Percentiles rank a stretch among this genome's conserved stretches.
phyloP scores from a whole-genome alignment of 2,797 vertebrate species.

The Cyclura pinguis region DNA sequence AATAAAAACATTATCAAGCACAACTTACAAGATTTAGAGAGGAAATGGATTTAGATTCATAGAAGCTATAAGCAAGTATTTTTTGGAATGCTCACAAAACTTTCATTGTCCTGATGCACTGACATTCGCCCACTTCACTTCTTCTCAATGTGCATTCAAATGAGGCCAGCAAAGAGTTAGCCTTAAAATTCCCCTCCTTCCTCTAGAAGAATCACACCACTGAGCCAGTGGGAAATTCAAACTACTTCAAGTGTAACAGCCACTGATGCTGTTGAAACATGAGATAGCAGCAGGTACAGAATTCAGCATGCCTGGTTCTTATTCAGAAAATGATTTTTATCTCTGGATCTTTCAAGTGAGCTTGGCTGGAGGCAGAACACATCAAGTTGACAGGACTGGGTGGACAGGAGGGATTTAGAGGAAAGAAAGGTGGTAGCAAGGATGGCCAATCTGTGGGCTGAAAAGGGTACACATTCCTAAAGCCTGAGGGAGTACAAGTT shows the following conservation, averaged over 20 bases:
- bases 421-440: not conserved
- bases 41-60: not conserved
- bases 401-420: not conserved
- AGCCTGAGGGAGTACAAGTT: not conserved
- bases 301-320: not conserved
- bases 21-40: not conserved
- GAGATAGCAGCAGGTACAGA: constrained; percentile 4
- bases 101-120: not conserved
- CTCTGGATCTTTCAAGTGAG: not conserved
- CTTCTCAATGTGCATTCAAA: constrained; percentile 6
- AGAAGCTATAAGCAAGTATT: not conserved
- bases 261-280: constrained; percentile 17
- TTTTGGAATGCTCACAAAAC: not conserved
- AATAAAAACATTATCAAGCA: not conserved
- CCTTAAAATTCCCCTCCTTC: not conserved
- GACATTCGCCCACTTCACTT: not conserved
- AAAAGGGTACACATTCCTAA: not conserved
- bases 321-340: not conserved
- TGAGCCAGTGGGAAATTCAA: constrained; percentile 5
- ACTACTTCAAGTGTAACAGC: not conserved
- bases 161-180: not conserved
- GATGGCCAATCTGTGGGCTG: not conserved
- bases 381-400: not conserved
- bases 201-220: not conserved
- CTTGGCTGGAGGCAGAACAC: not conserved